Evolutionary conservation across 2,888 invertebrate species (phyloP), one percentile per base, ranked within the genome.

Genomic region (Xestia ashworthii): DNA sequence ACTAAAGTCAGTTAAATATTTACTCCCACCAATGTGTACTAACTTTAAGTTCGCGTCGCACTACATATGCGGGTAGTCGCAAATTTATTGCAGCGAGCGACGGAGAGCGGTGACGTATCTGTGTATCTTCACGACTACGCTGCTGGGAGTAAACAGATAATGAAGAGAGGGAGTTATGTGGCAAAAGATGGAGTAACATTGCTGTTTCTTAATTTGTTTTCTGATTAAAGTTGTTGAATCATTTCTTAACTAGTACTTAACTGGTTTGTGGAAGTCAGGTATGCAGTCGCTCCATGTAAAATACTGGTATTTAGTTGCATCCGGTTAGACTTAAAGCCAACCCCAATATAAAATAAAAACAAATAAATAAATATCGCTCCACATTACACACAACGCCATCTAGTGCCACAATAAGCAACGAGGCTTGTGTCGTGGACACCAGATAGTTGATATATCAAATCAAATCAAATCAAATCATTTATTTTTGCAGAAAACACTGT

Each of bases 81-180:
- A 74, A 74, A 83, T 82, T 82, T 79, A 82, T 79, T 82, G 70
- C 83, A 67, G 66, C 22, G 41, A 16, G 67, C 58, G 67, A 38
- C 66, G 74, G 55, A 58, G 46, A 67, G 74, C n/a, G 12, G 68
- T 74, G 62, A 79, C 67, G 32, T 65, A 68, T 78, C 32, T 64
- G 72, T 79, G 65, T 83, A 32, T 79, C 50, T 74, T 83, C 70
- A 64, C 74, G 55, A 78, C 44, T 25, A 1, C 19, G n/a, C 44
- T 38, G 32, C 25, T 48, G 58, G 50, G 62, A n/a, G 58, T 11
- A 22, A 38, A 25, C 44, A 64, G 71, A 75, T 71, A 82, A 58
- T 71, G 22, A 68, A 68, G 11, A 5, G 6, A 46, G 69, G n/a
- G 41, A 65, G 55, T 55, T 68, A 50, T 46, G 46, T 60, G 9